These are phyloP conservation scores for Gymnopithys bicolor DNA, from an alignment of 2,797 vertebrate genomes.

Conservation along the genomic window DNA sequence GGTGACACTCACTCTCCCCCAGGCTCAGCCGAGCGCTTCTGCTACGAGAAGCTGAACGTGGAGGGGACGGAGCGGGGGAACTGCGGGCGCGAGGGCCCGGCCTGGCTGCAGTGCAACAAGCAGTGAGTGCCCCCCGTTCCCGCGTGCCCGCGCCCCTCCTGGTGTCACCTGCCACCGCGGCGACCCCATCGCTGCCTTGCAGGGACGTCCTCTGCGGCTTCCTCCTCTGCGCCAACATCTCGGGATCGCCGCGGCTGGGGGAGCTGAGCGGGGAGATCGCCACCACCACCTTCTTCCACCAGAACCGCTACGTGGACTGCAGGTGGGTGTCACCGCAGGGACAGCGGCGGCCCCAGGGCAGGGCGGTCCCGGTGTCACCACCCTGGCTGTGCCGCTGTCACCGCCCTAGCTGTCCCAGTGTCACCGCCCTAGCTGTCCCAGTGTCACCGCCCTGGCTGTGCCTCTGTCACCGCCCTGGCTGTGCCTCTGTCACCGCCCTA, in stretches of 20 bases:
- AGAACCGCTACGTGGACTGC: slow-evolving; percentile 94
- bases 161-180: fast-evolving
- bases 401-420: fast-evolving
- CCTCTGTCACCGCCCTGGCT: no score
- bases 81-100: slow-evolving; percentile 86
- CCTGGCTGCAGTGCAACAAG: slow-evolving; percentile 94
- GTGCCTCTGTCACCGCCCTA: no score
- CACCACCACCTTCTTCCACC: slow-evolving; percentile 92
- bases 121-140: slow-evolving; percentile 81
- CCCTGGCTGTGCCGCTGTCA: fast-evolving
- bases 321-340: slow-evolving; percentile 71
- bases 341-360: fast-evolving
- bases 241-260: slow-evolving; percentile 85
- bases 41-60: slow-evolving; percentile 93
- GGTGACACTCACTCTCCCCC: background rate
- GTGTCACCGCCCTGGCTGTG: no score
- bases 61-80: slow-evolving; percentile 94
- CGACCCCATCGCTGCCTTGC: background rate
- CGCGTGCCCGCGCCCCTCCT: fast-evolving
- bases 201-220: slow-evolving; percentile 94
- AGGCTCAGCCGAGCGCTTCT: slow-evolving; percentile 92
- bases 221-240: slow-evolving; percentile 91
- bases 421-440: no score
- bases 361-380: fast-evolving
- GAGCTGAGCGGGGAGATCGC: slow-evolving; percentile 91